Evolutionary conservation across 2,888 invertebrate genomes (phyloP), one percentile per base, ranked within the genome.

Genomic region (Hermaeophaga mercurialis): DNA sequence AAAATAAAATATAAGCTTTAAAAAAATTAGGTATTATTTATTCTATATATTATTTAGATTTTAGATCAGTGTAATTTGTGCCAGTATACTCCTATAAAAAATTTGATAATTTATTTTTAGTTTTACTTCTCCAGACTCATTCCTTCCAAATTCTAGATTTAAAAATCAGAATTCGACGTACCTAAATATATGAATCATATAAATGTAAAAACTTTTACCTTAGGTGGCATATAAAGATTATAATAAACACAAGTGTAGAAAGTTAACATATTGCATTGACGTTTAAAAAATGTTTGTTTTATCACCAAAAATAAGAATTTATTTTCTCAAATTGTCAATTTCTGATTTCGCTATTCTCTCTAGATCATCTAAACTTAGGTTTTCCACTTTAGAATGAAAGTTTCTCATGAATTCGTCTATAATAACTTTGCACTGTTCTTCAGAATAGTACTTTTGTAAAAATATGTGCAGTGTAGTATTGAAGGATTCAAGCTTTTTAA

Each of bases 401-500:
- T 77, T 75, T 55, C 80, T 82, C 68, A 86, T 76, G 56, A 86
- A 79, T 65, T 82, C 81, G 47, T 82, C 83, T 15, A 84, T 79
- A 66, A 85, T 82, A 62, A 78, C 78, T 54, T 83, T 82, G 0
- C 89, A 84, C 66, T 89, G 87, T 6, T 80, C 76, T 53, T 89
- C 88, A 15, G 82, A 78, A 67, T 83, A 84, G 67, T 84, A 84
- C 67, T 81, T 85, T 75, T 82, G 80, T 65, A 87, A 81, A 65
- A 84, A 81, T 70, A 83, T 83, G 1, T 80, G 74, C 24, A 85
- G 77, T 12, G 80, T 82, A 41, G 84, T 83, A 58, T 81, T 80
- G 0, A 91, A 75, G 0, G 82, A 78, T 49, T 86, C 85, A 5
- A 84, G 83, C 66, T 88, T 89, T 70, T 86, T 88, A 3, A 89